Evolutionary conservation across 2,888 invertebrate species (phyloP), one percentile per base, ranked within the genome.

Genomic region (Criorhina ranunculi): DNA sequence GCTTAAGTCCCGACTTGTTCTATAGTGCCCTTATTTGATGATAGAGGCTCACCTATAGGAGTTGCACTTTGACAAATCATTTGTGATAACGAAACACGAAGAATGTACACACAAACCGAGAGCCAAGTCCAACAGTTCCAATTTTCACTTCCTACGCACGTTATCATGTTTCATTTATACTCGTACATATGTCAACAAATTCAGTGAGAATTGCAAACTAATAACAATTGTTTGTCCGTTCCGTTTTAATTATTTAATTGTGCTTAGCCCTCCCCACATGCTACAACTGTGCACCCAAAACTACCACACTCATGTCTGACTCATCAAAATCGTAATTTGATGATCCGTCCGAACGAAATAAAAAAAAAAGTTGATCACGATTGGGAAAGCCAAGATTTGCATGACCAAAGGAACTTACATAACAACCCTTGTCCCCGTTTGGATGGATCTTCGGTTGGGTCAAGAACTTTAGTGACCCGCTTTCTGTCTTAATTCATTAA

Each of bases 401-500:
- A 49, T 12, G 12, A 33, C 9, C 1, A 9, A 42, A 44, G 8
- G 33, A 8, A 29, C 7, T 73, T 17, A 33, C 49, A 46, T 8
- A 57, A 51, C 11, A 33, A 46, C 57, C 62, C 64, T 24, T 64
- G 46, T 60, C n/a, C 40, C 19, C 2, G 11, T 12, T 17, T 31
- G 15, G 7, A n/a, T 6, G 35, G 17, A 9, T 33, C 31, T 9
- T 24, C 8, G 33, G 19, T 53, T 67, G 55, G 83, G 79, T 83
- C 79, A 83, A 79, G 79, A 79, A 79, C 67, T 79, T 64, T 11
- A 19, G 15, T 83, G 83, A 79, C 83, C 79, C 79, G 83, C 83
- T 79, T 82, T 83, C 42, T 51, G 78, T 33, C 62, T 79, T 67
- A 79, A 83, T 83, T 83, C 62, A 83, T 83, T 79, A 83, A 83